phyloP scores from a whole-genome alignment of 2,113 vertebrate species.

The Osmerus mordax region DNA sequence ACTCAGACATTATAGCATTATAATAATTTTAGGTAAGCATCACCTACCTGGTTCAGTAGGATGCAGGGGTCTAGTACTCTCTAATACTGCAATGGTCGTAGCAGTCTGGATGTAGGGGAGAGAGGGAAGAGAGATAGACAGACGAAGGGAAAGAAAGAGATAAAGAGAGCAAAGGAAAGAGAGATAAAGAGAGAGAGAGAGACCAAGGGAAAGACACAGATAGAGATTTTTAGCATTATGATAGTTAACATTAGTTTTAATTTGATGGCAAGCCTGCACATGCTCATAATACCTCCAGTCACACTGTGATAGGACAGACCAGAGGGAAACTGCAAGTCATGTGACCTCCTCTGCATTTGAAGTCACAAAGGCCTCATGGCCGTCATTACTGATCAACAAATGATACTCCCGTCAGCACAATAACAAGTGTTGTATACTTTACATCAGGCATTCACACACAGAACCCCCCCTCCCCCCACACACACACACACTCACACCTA shows the following conservation, averaged over 20 bases:
- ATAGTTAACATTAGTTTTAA: too few species aligned
- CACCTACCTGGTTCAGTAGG: constrained; percentile 54
- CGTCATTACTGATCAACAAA: too few species aligned
- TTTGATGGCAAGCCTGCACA: background rate
- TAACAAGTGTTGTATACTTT: too few species aligned
- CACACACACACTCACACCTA: background rate
- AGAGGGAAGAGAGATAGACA: background rate
- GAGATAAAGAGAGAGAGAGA: too few species aligned
- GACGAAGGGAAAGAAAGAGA: background rate
- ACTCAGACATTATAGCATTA: background rate
- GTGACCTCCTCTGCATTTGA: too few species aligned
- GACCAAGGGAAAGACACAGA: background rate
- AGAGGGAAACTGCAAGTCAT: too few species aligned
- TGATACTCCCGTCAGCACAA: too few species aligned
- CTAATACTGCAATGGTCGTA: constrained; percentile 31
- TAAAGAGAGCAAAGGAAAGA: background rate
- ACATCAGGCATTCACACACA: too few species aligned
- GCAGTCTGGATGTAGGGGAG: constrained; percentile 38
- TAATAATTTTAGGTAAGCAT: background rate
- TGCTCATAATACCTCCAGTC: background rate
- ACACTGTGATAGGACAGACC: background rate
- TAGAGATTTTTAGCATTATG: background rate
- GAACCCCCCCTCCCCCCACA: too few species aligned
- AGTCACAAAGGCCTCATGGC: too few species aligned
- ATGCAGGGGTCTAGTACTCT: constrained; percentile 64